phyloP scores from a whole-genome alignment of 2,113 vertebrate genomes.

The Corythornis cristatus region DNA sequence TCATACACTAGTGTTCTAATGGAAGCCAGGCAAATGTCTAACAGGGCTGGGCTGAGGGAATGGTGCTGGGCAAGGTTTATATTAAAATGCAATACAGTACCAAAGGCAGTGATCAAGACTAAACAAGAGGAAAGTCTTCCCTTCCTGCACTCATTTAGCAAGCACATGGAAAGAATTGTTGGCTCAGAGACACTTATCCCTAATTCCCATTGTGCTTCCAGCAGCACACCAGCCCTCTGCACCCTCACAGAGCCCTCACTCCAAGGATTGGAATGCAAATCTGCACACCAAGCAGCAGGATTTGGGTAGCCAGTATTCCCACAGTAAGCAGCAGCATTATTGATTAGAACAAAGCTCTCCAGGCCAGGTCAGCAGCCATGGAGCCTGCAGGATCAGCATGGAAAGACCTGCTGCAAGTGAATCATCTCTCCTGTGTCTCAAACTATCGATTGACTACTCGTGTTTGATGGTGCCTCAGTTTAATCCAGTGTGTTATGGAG shows the following conservation, averaged over 20 bases:
- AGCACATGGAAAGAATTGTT: constrained; percentile 62
- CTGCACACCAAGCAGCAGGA: background rate
- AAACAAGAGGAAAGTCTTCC: constrained; percentile 36
- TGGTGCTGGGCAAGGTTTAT: background rate
- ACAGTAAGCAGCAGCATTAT: constrained; percentile 5
- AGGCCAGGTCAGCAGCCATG: background rate
- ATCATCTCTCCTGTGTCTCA: background rate
- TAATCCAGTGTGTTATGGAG: background rate
- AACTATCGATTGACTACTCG: background rate
- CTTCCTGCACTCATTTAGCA: background rate
- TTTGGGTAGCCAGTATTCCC: background rate
- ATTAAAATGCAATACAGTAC: constrained; percentile 51
- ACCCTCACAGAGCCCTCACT: background rate
- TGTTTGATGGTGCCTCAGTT: background rate
- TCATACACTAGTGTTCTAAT: constrained; percentile 9
- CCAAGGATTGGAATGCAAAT: constrained; percentile 33
- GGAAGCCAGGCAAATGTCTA: constrained; percentile 27
- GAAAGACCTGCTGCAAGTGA: background rate
- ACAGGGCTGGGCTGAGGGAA: background rate
- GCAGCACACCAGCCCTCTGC: background rate
- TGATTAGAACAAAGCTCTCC: background rate
- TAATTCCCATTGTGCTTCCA: constrained; percentile 9
- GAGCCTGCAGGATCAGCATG: background rate
- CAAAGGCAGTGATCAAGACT: constrained; percentile 19
- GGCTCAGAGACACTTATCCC: background rate